Base-by-base conservation (phyloP, 2,113 vertebrate genomes). In the Gymnobelideus leadbeateri region DNA sequence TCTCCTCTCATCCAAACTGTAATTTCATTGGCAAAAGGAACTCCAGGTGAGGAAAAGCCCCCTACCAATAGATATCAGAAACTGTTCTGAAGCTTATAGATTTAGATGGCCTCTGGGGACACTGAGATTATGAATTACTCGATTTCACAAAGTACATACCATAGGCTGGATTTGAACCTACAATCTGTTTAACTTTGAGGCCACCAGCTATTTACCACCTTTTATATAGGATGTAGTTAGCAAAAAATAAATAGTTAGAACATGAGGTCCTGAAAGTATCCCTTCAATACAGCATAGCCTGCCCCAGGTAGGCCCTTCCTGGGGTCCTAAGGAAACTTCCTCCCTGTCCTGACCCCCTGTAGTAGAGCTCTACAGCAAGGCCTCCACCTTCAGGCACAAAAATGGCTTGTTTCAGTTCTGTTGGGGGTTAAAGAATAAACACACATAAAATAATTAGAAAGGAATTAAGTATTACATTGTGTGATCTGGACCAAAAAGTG, bases 401-500 rank as follows among this genome's bases (percentile, higher is more conserved):
- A n/a, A 77, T 77, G n/a, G 37, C 14, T 77, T 77, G 12, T n/a
- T 94, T 26, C 25, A 49, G 10, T 55, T 91, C 91, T 92, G 28
- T 91, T 91, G 92, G 93, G 55, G 8, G 24, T 31, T 51, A 28
- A 2, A 46, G 77, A 92, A 95, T n/a, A 53, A 84, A 92, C 46
- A 90, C 52, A 91, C 11, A 0, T 89, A 46, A 89, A 95, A 94
- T 46, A 90, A 52, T 93, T 89, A 90, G 37, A 37, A 52, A 49
- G 93, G 10, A 68, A 90, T 57, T 52, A 91, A 96, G 10, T 3
- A 1, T 51, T n/a, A 46, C 51, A 61, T 37, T 89, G 26, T 68
- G 55, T 50, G 55, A 1, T 84, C 68, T 84, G 31, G n/a, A 49
- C 50, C 93, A 10, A 90, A 54, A 43, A 84, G 7, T 84, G n/a